These are phyloP conservation scores for Periophthalmus magnuspinnatus DNA, from an alignment of 2,797 vertebrate genomes.

Conservation along the genomic window DNA sequence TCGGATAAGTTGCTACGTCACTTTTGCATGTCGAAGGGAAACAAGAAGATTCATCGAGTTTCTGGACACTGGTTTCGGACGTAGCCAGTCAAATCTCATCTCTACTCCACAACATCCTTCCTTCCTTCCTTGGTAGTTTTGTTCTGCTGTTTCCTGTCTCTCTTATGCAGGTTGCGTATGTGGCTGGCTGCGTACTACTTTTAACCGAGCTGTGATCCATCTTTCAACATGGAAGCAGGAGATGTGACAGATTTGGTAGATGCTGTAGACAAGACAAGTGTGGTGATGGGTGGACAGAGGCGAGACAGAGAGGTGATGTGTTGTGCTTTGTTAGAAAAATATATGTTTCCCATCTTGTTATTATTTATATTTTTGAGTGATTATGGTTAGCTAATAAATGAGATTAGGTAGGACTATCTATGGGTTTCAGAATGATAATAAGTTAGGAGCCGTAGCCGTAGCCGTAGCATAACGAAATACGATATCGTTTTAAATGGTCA, in stretches of 20 bases:
- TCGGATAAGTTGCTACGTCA: constrained; percentile 86
- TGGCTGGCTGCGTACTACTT: constrained; percentile 40
- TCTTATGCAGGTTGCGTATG: constrained; percentile 29
- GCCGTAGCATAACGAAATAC: too few relatives aligned
- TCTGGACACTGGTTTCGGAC: constrained; percentile 70
- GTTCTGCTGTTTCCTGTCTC: constrained; percentile 60
- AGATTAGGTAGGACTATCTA: neutral
- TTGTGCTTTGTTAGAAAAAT: neutral
- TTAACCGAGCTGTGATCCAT: constrained; percentile 57
- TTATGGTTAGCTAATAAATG: neutral
- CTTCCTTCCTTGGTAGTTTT: constrained; percentile 72
- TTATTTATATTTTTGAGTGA: neutral
- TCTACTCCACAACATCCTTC: constrained; percentile 64
- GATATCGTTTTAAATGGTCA: too few relatives aligned
- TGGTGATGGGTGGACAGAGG: constrained; percentile 49
- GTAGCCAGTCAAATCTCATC: neutral
- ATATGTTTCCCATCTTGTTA: neutral
- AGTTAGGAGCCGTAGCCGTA: too few relatives aligned
- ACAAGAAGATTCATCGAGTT: constrained; percentile 77
- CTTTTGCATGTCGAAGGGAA: constrained; percentile 82
- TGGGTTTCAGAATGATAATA: too few relatives aligned
- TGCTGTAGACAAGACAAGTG: constrained; percentile 58
- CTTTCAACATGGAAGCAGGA: constrained; percentile 81
- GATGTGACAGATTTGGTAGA: constrained; percentile 79
- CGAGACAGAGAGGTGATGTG: constrained; percentile 73